phyloP scores from a whole-genome alignment of 2,113 vertebrate genomes.

The Otus sunia region DNA sequence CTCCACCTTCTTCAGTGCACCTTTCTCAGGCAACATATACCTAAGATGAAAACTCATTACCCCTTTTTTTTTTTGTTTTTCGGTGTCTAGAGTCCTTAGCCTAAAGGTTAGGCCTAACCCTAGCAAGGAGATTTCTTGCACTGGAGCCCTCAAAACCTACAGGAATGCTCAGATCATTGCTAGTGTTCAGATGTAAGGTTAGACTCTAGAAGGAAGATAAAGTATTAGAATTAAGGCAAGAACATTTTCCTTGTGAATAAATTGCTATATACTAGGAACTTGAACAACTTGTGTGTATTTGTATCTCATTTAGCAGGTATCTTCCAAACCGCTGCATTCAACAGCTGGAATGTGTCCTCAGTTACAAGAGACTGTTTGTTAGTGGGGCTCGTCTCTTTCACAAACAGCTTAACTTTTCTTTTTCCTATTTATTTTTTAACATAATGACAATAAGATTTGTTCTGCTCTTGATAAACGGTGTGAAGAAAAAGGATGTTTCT shows the following conservation, averaged over 20 bases:
- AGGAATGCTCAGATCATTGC: neutral
- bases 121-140: neutral
- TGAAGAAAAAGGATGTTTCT: neutral
- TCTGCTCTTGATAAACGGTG: neutral
- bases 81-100: neutral
- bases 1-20: neutral
- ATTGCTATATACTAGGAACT: neutral
- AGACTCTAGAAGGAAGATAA: neutral
- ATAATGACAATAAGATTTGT: neutral
- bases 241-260: neutral
- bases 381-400: neutral
- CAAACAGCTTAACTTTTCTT: neutral
- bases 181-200: accelerated
- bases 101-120: neutral
- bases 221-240: neutral
- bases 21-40: neutral
- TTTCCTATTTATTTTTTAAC: neutral
- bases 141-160: neutral
- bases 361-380: neutral
- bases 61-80: neutral
- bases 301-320: neutral
- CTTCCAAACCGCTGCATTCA: neutral
- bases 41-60: neutral
- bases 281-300: neutral
- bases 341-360: neutral